phyloP scores from a whole-genome alignment of 2,113 vertebrate species.

The Axis porcinus region DNA sequence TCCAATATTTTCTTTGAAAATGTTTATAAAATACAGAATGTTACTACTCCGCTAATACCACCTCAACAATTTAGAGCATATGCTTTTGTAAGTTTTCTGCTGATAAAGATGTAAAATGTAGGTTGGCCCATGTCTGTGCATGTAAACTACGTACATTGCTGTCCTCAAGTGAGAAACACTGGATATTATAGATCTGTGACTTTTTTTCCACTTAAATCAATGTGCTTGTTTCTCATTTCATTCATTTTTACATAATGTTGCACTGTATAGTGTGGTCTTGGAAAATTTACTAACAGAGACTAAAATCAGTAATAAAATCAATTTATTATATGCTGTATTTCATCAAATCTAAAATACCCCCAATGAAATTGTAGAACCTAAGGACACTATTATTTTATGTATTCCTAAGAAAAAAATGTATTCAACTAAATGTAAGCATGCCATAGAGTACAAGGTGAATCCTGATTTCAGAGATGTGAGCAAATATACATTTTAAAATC shows the following conservation, averaged over 20 bases:
- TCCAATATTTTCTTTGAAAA: constrained; percentile 17
- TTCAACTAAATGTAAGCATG: neutral
- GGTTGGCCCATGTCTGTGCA: neutral
- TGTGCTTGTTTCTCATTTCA: neutral
- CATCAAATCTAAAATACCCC: neutral
- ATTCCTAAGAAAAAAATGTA: neutral
- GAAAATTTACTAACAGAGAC: neutral
- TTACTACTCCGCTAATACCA: neutral
- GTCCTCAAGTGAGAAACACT: neutral
- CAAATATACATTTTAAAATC: neutral
- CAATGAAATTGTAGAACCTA: neutral
- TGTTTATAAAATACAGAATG: neutral
- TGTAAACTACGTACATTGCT: neutral
- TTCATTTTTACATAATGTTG: neutral
- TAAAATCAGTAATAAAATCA: neutral
- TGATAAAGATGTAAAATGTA: neutral
- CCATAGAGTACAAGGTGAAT: neutral
- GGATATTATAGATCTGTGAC: neutral
- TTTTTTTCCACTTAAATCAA: neutral
- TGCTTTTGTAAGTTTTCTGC: neutral
- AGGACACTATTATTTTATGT: neutral
- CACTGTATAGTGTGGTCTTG: neutral
- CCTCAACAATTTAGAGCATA: neutral
- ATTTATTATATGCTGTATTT: neutral
- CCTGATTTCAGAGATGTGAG: neutral